phyloP scores from a whole-genome alignment of 2,113 vertebrate species.

The Myodes glareolus region DNA sequence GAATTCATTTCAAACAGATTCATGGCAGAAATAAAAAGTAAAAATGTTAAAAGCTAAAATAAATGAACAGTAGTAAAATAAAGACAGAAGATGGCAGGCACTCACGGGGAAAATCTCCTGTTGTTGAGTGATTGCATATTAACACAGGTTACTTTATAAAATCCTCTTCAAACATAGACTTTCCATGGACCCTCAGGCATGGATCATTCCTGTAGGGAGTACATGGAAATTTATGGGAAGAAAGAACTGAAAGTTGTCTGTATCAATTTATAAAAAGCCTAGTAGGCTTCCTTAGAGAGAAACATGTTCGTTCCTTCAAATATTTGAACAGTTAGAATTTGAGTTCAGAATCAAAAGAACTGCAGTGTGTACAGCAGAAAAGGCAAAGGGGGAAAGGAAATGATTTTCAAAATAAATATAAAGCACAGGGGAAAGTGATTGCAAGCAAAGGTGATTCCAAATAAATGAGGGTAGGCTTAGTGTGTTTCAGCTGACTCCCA shows the following conservation, averaged over 20 bases:
- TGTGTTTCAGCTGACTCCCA: neutral
- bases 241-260: neutral
- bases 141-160: neutral
- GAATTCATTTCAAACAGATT: neutral
- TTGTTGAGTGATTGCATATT: neutral
- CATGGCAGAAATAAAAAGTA: neutral
- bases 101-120: neutral
- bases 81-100: neutral
- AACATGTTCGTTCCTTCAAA: constrained; percentile 38
- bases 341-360: neutral
- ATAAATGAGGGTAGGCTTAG: neutral
- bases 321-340: constrained; percentile 5
- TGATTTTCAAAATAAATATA: neutral
- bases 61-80: neutral
- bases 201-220: neutral
- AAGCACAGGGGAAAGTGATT: neutral
- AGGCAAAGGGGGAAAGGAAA: constrained; percentile 11
- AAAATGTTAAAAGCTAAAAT: neutral
- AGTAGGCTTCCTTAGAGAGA: neutral
- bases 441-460: neutral
- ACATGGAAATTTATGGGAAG: constrained; percentile 5
- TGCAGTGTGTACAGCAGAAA: neutral
- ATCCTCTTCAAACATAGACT: neutral
- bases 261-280: constrained; percentile 19
- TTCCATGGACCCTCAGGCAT: neutral